phyloP scores from a whole-genome alignment of 2,113 vertebrate genomes.

The Poecile atricapillus region DNA sequence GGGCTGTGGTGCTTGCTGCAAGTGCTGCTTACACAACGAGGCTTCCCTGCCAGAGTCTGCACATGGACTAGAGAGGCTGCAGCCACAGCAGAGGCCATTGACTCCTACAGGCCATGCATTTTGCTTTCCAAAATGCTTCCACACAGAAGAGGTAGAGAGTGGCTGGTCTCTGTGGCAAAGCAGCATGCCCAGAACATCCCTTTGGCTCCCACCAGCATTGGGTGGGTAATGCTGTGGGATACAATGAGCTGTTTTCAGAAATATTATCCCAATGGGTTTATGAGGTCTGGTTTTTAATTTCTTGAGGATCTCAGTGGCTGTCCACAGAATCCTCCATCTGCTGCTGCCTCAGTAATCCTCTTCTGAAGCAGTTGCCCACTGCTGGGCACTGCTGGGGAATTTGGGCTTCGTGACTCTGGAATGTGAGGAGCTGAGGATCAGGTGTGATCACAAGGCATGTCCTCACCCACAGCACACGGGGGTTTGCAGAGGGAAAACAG shows the following conservation, averaged over 20 bases:
- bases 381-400: not conserved
- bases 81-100: not conserved
- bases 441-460: not conserved
- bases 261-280: fast-evolving
- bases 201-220: fast-evolving
- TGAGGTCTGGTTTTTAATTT: not conserved
- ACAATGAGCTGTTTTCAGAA: not conserved
- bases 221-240: not conserved
- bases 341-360: not conserved
- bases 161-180: not conserved
- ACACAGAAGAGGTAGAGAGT: not conserved
- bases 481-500: not conserved
- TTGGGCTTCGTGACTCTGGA: not conserved
- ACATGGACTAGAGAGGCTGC: not conserved
- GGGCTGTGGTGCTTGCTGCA: not conserved
- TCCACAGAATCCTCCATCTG: not conserved
- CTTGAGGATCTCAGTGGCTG: not conserved
- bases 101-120: not conserved
- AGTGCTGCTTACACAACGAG: not conserved
- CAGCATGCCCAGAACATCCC: fast-evolving
- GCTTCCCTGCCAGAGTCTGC: not conserved
- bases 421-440: not conserved
- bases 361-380: not conserved
- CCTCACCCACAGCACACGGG: not conserved
- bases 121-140: not conserved